Evolutionary conservation across 2,113 vertebrate species (phyloP).

Genomic region (Orycteropus afer): DNA sequence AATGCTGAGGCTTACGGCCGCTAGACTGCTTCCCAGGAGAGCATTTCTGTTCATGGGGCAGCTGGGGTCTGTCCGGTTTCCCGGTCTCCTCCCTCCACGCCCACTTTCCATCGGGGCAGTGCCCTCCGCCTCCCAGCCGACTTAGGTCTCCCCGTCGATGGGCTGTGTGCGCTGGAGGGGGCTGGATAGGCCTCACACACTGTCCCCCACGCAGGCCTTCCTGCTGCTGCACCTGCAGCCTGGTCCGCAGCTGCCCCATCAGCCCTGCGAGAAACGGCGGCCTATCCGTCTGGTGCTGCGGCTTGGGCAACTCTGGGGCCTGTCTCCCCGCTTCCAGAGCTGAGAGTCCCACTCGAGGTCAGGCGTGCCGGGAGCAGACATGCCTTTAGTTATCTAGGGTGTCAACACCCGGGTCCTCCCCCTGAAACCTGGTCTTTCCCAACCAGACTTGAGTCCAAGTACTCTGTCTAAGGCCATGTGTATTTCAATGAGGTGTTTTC

Average conservation of each 20-base stretch:
- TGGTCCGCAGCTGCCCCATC: rapidly evolving
- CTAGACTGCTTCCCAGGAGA: rapidly evolving
- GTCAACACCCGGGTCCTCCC: background rate
- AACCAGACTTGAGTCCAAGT: too few relatives aligned
- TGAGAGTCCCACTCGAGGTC: background rate
- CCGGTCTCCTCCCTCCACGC: background rate
- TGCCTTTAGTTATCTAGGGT: too few relatives aligned
- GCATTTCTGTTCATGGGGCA: background rate
- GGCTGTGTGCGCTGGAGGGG: too few relatives aligned
- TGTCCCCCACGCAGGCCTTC: background rate
- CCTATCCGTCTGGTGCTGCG: too few relatives aligned
- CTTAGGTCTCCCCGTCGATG: too few relatives aligned
- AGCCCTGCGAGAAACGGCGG: background rate
- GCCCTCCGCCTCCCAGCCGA: background rate
- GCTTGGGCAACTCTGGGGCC: too few relatives aligned
- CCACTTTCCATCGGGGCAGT: background rate
- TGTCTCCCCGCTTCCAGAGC: background rate
- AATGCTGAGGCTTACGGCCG: too few relatives aligned
- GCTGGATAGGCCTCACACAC: too few relatives aligned
- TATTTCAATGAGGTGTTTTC: background rate
- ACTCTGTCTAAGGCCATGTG: too few relatives aligned
- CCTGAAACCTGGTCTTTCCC: background rate
- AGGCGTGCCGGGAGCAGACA: too few relatives aligned
- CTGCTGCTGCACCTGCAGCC: too few relatives aligned
- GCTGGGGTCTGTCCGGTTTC: background rate